These are phyloP conservation scores for Theristicus caerulescens DNA, from an alignment of 2,113 vertebrate genomes.

Conservation along the genomic window DNA sequence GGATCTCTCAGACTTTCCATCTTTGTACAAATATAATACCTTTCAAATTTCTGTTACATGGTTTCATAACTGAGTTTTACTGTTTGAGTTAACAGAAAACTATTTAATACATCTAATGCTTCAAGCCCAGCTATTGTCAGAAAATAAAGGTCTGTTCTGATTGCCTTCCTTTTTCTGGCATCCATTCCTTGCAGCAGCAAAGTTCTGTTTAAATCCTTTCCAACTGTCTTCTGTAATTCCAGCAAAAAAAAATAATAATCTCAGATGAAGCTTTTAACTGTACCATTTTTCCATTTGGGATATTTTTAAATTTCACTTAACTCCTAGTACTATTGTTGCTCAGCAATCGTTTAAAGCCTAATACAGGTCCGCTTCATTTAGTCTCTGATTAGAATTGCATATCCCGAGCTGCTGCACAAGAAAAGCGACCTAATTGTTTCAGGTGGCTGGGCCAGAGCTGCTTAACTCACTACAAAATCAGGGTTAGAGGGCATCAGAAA, in stretches of 20 bases:
- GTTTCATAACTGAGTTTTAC: background rate
- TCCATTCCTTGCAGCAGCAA: background rate
- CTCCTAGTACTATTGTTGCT: background rate
- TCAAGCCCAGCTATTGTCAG: background rate
- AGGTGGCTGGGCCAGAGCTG: background rate
- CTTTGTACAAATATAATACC: background rate
- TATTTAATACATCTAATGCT: background rate
- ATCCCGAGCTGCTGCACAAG: background rate
- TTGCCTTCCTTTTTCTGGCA: background rate
- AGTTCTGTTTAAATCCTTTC: background rate
- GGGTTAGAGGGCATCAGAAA: background rate
- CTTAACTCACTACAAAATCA: background rate
- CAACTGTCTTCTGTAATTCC: background rate
- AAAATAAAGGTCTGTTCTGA: constrained; percentile 22
- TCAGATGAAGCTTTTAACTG: background rate
- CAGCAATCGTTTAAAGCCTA: background rate
- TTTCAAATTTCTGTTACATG: background rate
- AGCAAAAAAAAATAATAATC: background rate
- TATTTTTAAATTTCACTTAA: constrained; percentile 1
- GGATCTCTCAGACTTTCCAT: background rate
- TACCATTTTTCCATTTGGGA: background rate
- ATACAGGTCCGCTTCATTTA: background rate
- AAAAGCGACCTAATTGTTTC: background rate
- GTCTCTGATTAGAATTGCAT: background rate
- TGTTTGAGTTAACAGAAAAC: background rate